These are phyloP conservation scores for Andrena camellia DNA, from an alignment of 2,888 invertebrate species.

Conservation along the genomic window DNA sequence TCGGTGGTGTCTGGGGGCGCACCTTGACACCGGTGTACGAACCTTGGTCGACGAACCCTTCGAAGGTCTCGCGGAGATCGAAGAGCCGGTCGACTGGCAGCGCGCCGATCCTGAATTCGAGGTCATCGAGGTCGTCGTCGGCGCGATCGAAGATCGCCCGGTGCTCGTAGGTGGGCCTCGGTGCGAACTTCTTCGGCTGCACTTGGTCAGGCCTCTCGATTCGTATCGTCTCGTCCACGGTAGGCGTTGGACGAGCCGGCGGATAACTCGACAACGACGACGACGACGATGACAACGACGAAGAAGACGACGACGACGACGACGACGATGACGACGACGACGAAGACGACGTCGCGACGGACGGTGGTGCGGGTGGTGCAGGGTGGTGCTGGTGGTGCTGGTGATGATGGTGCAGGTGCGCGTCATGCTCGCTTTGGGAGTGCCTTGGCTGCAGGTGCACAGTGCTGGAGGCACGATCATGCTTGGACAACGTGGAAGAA, in stretches of 20 bases:
- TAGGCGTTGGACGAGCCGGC: constrained; percentile 79
- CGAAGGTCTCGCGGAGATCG: constrained; percentile 88
- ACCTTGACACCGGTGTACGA: constrained; percentile 83
- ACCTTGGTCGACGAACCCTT: constrained; percentile 89
- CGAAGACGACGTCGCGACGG: constrained; percentile 76
- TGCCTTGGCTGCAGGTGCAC: constrained; percentile 82
- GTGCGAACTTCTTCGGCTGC: constrained; percentile 81
- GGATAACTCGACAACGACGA: constrained; percentile 66
- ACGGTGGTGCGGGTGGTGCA: constrained; percentile 78
- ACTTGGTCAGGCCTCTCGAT: constrained; percentile 78
- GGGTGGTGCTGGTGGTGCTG: constrained; percentile 77
- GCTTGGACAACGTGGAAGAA: constrained; percentile 80
- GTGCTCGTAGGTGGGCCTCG: constrained; percentile 84
- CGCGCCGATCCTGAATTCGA: constrained; percentile 82
- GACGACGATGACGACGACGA: constrained; percentile 62
- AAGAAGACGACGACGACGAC: constrained; percentile 55
- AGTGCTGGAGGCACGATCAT: constrained; percentile 81
- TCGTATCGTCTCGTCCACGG: constrained; percentile 79
- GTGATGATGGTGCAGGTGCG: constrained; percentile 77
- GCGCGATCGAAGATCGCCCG: constrained; percentile 86
- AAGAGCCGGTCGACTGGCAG: constrained; percentile 88
- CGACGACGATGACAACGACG: constrained; percentile 67
- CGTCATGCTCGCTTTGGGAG: constrained; percentile 80
- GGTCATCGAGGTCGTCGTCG: constrained; percentile 85
- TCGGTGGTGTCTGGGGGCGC: constrained; percentile 46